Evolutionary conservation across 2,113 vertebrate species (phyloP), one percentile per base, ranked within the genome.

Genomic region (Myocastor coypus): DNA sequence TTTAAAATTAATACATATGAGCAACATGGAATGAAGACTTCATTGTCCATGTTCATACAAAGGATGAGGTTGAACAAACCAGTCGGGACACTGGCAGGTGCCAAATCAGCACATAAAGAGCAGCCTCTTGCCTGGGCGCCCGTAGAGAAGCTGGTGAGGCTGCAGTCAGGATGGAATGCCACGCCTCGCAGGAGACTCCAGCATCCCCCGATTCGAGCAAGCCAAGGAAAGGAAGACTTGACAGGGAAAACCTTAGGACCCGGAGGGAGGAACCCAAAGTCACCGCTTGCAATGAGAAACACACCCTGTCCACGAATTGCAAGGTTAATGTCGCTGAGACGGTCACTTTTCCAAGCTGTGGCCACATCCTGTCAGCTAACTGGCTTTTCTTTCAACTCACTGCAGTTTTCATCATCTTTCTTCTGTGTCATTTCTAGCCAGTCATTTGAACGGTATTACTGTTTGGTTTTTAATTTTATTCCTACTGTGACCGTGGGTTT

Each of bases 401-500:
- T 20, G 1, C 10, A 19, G 6, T 46, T 52, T 5, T 63, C 7
- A 42, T 13, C 37, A 19, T 17, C 10, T 84, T 37, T 32, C 46
- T 84, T 52, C 34, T 28, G 6, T 19, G 6, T n/a, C 32, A 0
- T 73, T 32, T 52, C 1, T 4, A 57, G 66, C 17, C 32, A 20
- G 14, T 68, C 6, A 7, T 6, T 32, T 40, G 14, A 87, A 52
- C 6, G 57, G 5, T 42, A 40, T 3, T 32, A 34, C 3, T n/a
- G 42, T 66, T 52, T 37, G 24, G 75, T 40, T 69, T 32, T 34
- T n/a, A 37, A 13, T 34, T 80, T n/a, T 59, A 37, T 37, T 9
- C 3, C 13, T 0, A 4, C 32, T n/a, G 4, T 50, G 40, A 9
- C 20, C 3, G 0, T 66, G 71, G 19, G 4, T 24, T n/a, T 59